These are phyloP conservation scores for Eupithecia dodoneata DNA, from an alignment of 2,888 invertebrate species.

Conservation along the genomic window DNA sequence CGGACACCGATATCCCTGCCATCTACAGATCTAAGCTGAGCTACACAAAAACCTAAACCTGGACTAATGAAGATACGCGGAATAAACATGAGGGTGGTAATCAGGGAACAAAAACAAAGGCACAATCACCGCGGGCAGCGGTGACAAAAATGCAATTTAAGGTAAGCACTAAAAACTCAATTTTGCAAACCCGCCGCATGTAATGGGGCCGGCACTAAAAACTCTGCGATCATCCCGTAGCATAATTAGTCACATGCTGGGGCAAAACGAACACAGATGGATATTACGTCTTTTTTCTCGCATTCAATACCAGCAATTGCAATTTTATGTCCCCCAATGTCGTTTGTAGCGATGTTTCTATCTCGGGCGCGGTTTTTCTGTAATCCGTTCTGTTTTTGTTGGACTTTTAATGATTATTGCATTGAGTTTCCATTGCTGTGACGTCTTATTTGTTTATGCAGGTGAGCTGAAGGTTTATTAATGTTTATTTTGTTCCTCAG, in stretches of 20 bases:
- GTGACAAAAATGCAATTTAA: constrained; percentile 83
- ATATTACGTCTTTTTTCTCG: constrained; percentile 54
- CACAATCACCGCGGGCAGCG: constrained; percentile 63
- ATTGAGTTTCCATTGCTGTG: constrained; percentile 39
- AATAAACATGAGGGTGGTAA: constrained; percentile 71
- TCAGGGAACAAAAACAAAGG: constrained; percentile 63
- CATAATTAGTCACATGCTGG: constrained; percentile 80
- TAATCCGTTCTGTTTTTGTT: constrained; percentile 48
- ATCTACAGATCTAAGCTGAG: constrained; percentile 43
- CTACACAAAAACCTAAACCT: constrained; percentile 46
- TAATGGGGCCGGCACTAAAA: constrained; percentile 66
- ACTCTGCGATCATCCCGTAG: constrained; percentile 66
- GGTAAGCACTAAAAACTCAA: constrained; percentile 78
- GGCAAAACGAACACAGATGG: constrained; percentile 53
- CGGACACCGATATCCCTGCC: constrained; percentile 54
- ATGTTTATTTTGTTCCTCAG: background rate
- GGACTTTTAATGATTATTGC: constrained; percentile 48
- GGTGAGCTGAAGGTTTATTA: background rate
- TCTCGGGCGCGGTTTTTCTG: constrained; percentile 52
- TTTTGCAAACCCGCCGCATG: constrained; percentile 61
- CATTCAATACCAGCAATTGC: constrained; percentile 61
- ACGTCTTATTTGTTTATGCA: constrained; percentile 41
- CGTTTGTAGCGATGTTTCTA: constrained; percentile 70
- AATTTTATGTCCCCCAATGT: constrained; percentile 62
- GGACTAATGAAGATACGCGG: constrained; percentile 75